Evolutionary conservation across 2,888 invertebrate genomes (phyloP), one percentile per base, ranked within the genome.

Genomic region (Stomorhina lunata): DNA sequence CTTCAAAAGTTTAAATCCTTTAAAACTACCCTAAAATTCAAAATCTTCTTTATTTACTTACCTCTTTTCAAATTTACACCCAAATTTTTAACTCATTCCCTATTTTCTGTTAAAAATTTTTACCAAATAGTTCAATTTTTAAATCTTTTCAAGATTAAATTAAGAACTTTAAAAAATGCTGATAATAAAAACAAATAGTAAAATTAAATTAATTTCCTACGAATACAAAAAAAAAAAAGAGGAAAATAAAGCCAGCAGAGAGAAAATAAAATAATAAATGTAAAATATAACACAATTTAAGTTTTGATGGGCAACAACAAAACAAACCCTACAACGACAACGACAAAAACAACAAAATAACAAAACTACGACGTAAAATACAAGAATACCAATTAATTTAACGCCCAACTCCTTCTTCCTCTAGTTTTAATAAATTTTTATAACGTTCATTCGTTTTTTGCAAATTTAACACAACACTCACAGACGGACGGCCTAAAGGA

Each of bases 371-470:
- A 61, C 43, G 27, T 40, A 79, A 57, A 61, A 63, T 68, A 63
- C 55, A 43, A 78, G 79, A 79, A 82, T 79, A 76, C 65, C 75
- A 75, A 79, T 79, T 79, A 82, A 82, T 82, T 75, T 59, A 63
- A 65, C 69, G 43, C 79, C 79, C 79, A 79, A 76, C 79, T 59
- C 81, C 69, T n/a, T 45, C 55, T 4, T 12, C 53, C 25, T 63
- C 43, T 40, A 57, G 50, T 69, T 76, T 79, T 66, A 82, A 82
- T 79, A 82, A 65, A 63, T 59, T 81, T 77, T 69, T 72, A 61
- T 43, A 80, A 79, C 34, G 20, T 59, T 76, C 43, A 45, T 59
- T 34, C 2, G 59, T 53, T 37, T 57, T 50, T 10, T 59, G n/a
- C n/a, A n/a, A n/a, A n/a, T 45, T 59, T 45, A 9, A 32, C 37